Evolutionary conservation across 1,140 invertebrate species (phyloP).

Genomic region (Goniozus legneri): DNA sequence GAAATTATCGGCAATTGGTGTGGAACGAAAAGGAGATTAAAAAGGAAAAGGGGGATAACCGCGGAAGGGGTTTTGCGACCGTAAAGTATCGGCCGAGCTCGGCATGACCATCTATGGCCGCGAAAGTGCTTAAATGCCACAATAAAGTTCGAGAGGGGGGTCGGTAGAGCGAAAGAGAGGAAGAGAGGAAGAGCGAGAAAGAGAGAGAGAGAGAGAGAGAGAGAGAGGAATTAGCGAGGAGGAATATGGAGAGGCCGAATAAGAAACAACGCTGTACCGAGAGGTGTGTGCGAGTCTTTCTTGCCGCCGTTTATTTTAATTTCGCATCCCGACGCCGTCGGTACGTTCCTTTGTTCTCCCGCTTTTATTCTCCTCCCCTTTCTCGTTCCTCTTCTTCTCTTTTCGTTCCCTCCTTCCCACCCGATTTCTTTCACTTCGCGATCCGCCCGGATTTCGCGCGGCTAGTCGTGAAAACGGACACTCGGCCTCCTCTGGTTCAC

Average conservation of each 20-base stretch:
- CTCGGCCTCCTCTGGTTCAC: too few species aligned
- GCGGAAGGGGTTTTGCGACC: slow-evolving; percentile 32
- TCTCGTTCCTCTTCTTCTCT: slow-evolving; percentile 1
- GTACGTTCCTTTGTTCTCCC: slow-evolving; percentile 38
- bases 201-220: not conserved
- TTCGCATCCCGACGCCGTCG: slow-evolving; percentile 36
- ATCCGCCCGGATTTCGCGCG: too few species aligned
- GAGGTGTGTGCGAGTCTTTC: slow-evolving; percentile 27
- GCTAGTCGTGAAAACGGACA: too few species aligned
- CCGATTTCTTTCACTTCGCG: slow-evolving; percentile 7
- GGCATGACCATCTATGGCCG: slow-evolving; percentile 28
- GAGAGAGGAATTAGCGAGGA: slow-evolving; percentile 2
- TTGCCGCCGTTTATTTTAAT: slow-evolving; percentile 53
- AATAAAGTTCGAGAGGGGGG: slow-evolving; percentile 36
- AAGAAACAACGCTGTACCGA: too few species aligned
- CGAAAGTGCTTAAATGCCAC: slow-evolving; percentile 40
- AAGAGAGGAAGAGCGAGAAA: slow-evolving; percentile 3
- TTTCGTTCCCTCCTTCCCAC: slow-evolving; percentile 1
- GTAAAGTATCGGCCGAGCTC: slow-evolving; percentile 26
- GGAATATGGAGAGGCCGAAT: not conserved
- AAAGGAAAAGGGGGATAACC: slow-evolving; percentile 15
- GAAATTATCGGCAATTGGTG: too few species aligned
- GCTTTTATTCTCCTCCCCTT: slow-evolving; percentile 13
- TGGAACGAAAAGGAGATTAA: too few species aligned
- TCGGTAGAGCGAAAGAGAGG: slow-evolving; percentile 1